Evolutionary conservation across 2,113 vertebrate species (phyloP), one percentile per base, ranked within the genome.

Genomic region (Andinoacara biseriatus): DNA sequence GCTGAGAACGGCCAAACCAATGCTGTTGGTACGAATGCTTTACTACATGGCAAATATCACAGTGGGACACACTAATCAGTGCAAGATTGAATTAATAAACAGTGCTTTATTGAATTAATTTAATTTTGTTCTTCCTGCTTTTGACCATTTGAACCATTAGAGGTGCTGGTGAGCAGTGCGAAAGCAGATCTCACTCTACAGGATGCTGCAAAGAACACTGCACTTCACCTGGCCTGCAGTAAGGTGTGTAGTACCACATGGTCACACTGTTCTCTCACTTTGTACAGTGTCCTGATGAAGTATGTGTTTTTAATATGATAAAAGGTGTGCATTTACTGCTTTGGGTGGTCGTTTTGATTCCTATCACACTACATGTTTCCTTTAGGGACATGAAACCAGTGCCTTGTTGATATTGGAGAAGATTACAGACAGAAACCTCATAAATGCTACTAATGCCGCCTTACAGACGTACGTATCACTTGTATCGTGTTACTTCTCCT

Each of bases 351-450:
- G 35, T 60, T 38, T 29, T 18, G 33, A 38, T 10, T 8, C 11
- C 7, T 17, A 10, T 43, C 20, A 9, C 24, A 22, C 18, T 10
- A 29, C 18, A n/a, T 78, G 3, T 79, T 83, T 94, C 90, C 85
- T 93, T 78, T 90, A 99, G 98, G 98, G 98, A 94, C 98, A 99
- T 97, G 98, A 99, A 98, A 99, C 97, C 95, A 99, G 98, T 99
- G 98, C 98, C 97, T 99, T 99, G 97, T 97, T 99, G 96, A 99
- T 99, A 95, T 94, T 99, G 95, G 98, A 99, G 95, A 99, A 99
- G 96, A 97, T 99, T 94, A 95, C 95, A 9, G 98, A 99, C 89
- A 95, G 97, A 95, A 99, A 99, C 96, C 97, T 99, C 95, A 99
- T 99, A 94, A 99, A 99, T 40, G 96, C 97, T 91, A 99, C 98